A percentile compares a stretch with the other conserved stretches of the same genome.
Evolutionary conservation across 2,113 vertebrate genomes (phyloP).

Genomic region (Amblyornis subalaris): DNA sequence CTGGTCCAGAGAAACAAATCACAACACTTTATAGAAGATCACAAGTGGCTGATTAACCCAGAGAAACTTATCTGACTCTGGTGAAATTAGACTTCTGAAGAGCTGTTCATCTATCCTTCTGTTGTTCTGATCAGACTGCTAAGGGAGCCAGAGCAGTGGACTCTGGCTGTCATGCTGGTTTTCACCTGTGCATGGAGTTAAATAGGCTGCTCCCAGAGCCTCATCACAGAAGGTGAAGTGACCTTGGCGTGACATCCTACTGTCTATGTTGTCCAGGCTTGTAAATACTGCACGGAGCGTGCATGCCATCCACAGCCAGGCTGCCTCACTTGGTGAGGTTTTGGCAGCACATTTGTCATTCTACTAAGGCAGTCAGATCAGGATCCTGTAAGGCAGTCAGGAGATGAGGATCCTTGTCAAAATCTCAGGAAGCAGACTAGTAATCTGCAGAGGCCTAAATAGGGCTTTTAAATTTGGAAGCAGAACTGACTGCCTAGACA

Average conservation of each 20-base stretch:
- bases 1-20: neutral
- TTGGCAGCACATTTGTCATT: neutral
- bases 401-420: slow-evolving; percentile 13
- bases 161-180: neutral
- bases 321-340: neutral
- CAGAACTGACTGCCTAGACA: slow-evolving; percentile 22
- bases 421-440: neutral
- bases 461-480: slow-evolving; percentile 39
- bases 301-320: accelerated
- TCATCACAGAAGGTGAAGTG: neutral
- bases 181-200: neutral
- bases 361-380: neutral
- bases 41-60: neutral
- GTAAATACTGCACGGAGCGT: accelerated
- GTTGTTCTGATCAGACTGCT: neutral
- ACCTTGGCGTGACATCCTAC: neutral
- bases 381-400: neutral
- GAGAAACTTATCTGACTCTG: neutral
- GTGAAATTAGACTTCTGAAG: neutral
- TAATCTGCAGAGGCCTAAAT: slow-evolving; percentile 33
- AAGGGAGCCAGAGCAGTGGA: neutral
- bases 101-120: neutral
- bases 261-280: neutral
- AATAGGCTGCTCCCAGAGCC: neutral
- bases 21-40: neutral